Percentiles rank a stretch among this genome's conserved stretches.
Conservation (phyloP, 2,888 invertebrate genomes). For the Dynastes tityus region DNA sequence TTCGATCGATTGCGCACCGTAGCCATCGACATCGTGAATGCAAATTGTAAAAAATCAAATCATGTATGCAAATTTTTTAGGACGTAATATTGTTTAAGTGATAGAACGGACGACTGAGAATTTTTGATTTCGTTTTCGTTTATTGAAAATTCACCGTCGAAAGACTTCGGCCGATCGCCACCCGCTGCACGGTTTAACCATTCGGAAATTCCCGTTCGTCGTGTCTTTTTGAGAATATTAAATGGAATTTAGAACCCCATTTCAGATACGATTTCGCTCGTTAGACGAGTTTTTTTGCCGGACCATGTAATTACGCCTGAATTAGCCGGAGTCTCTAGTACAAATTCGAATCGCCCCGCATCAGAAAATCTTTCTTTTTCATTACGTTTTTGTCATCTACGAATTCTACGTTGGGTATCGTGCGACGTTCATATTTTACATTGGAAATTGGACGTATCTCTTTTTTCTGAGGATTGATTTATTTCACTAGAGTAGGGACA, state of each 20-base stretch:
- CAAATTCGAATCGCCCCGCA: conserved; percentile 2
- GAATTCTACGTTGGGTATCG: neutral
- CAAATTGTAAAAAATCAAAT: conserved; percentile 50
- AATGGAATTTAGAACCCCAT: conserved; percentile 11
- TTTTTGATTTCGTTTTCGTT: conserved; percentile 21
- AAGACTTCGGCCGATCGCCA: neutral
- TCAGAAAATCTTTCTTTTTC: neutral
- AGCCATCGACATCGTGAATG: conserved; percentile 20
- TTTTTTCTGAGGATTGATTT: too few species aligned
- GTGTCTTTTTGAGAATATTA: conserved; percentile 25
- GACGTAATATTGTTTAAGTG: conserved; percentile 36
- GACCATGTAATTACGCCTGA: conserved; percentile 17
- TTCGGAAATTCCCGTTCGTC: conserved; percentile 17
- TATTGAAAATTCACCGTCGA: conserved; percentile 28
- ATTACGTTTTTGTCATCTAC: neutral
- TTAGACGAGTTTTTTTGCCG: conserved; percentile 22
- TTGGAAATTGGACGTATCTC: too few species aligned
- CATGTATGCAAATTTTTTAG: conserved; percentile 52
- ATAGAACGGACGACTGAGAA: conserved; percentile 29
- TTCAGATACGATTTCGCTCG: conserved; percentile 24
- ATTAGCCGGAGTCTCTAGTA: conserved; percentile 14
- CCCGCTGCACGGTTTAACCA: conserved; percentile 4
- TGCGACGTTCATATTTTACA: neutral
- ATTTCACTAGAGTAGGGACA: too few species aligned
- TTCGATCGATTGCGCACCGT: conserved; percentile 18